Conservation (phyloP, 2,888 invertebrate species). For the Zygogramma bicolorata region DNA sequence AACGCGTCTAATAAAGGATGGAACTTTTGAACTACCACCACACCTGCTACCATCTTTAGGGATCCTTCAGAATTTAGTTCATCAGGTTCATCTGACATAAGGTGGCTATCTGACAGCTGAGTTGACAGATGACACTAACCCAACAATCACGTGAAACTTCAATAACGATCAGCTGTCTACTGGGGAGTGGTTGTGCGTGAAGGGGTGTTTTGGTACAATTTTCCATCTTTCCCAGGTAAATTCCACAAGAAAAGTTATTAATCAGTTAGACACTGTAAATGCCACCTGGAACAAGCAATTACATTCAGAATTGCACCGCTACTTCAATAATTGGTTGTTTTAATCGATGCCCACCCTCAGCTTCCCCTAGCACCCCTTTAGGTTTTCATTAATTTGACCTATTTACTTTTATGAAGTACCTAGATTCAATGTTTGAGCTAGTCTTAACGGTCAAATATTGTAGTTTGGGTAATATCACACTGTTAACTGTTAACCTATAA, state of each 20-base stretch:
- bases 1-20: no score
- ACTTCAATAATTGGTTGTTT: neutral
- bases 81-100: no score
- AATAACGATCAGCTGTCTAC: conserved; percentile 66
- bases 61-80: no score
- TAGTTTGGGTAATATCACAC: neutral
- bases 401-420: conserved; percentile 9
- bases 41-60: no score
- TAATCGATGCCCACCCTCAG: conserved; percentile 17
- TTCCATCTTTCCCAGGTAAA: conserved; percentile 49
- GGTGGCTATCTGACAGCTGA: neutral
- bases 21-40: no score
- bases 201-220: conserved; percentile 59
- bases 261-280: conserved; percentile 12
- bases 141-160: conserved; percentile 64
- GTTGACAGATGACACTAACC: conserved; percentile 50
- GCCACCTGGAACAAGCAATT: neutral
- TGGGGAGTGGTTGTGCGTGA: conserved; percentile 65
- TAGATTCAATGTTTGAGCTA: no score
- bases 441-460: neutral
- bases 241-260: conserved; percentile 21
- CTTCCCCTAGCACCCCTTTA: conserved; percentile 23
- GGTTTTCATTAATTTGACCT: conserved; percentile 22
- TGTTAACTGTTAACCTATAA: conserved; percentile 23
- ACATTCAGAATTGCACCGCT: neutral